These are phyloP conservation scores for western clawed frog (Xenopus tropicalis) DNA, from an alignment of 2,113 vertebrate species.

Conservation along the genomic window UCB_Xtro_10.0 CM004450.2:90181501-90182000, in stretches of 20 bases:
- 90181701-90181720: background rate
- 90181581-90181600: too few relatives aligned
- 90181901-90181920: slow-evolving; percentile 66
- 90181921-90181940: slow-evolving; percentile 64
- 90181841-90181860: slow-evolving; percentile 57
- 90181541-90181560: too few relatives aligned
- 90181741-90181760: slow-evolving; percentile 27
- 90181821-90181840: slow-evolving; percentile 55
- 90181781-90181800: slow-evolving; percentile 27
- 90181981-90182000: slow-evolving; percentile 50
- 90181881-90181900: slow-evolving; percentile 71
- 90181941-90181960: slow-evolving; percentile 61
- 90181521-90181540: too few relatives aligned
- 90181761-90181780: slow-evolving; percentile 22
- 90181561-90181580: too few relatives aligned
- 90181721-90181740: slow-evolving; percentile 12
- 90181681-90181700: slow-evolving; percentile 23
- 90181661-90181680: too few relatives aligned
- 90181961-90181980: slow-evolving; percentile 57
- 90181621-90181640: too few relatives aligned
- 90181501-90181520: too few relatives aligned
- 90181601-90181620: too few relatives aligned
- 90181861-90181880: slow-evolving; percentile 71
- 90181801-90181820: slow-evolving; percentile 32
- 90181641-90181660: too few relatives aligned